A percentile compares a stretch with the other conserved stretches of the same genome.
These are phyloP conservation scores for Phaenicophaeus curvirostris DNA, from an alignment of 2,797 vertebrate species.

Conservation along the genomic window DNA sequence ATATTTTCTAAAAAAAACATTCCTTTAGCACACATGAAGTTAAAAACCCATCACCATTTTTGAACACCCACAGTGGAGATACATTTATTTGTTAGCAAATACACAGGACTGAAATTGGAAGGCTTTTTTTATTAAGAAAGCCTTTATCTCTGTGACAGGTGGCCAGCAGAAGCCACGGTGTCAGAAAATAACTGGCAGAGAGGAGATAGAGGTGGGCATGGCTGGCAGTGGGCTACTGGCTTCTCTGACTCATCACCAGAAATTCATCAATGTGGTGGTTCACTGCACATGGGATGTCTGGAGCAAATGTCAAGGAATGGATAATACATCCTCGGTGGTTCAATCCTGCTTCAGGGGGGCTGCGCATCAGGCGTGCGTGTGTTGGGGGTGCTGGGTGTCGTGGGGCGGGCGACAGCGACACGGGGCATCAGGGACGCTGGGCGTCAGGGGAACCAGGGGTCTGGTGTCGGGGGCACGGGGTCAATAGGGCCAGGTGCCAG, in stretches of 20 bases:
- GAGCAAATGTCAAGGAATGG: accelerated
- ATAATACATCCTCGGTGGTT: accelerated
- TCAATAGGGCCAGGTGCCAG: no score
- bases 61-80: not conserved
- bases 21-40: not conserved
- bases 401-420: no score
- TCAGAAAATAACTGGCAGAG: accelerated
- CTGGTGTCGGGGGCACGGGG: no score
- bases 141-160: accelerated
- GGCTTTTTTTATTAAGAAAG: not conserved
- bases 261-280: accelerated
- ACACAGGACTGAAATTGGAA: accelerated
- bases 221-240: accelerated
- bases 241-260: accelerated
- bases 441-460: no score
- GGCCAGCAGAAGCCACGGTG: not conserved
- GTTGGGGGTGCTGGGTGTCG: no score
- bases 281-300: accelerated
- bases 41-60: not conserved
- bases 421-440: no score
- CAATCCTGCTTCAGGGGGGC: no score
- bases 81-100: not conserved
- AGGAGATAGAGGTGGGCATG: accelerated
- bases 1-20: not conserved
- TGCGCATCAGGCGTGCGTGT: no score